phyloP scores from a whole-genome alignment of 2,888 invertebrate species.

The Leptopilina myrica region DNA sequence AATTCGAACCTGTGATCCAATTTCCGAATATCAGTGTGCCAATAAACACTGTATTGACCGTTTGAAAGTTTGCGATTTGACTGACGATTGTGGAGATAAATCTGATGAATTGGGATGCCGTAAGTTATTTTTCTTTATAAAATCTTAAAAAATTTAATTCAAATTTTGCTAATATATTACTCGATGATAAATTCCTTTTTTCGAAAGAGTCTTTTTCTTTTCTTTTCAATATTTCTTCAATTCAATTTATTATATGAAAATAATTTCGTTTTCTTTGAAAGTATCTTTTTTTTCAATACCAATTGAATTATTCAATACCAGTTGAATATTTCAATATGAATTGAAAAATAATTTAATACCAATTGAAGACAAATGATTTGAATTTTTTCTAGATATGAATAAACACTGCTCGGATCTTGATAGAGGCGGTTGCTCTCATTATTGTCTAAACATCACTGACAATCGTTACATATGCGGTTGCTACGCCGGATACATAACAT shows the following conservation, averaged over 20 bases:
- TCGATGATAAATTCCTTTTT: not conserved
- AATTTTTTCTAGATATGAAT: slow-evolving; percentile 71
- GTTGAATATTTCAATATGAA: too few species aligned
- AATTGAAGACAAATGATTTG: not conserved
- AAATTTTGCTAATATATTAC: not conserved
- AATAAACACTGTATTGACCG: slow-evolving; percentile 91
- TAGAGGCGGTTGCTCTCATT: slow-evolving; percentile 93
- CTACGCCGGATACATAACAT: slow-evolving; percentile 90
- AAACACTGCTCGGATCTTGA: slow-evolving; percentile 75
- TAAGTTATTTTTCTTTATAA: slow-evolving; percentile 73
- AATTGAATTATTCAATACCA: too few species aligned
- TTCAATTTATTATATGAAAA: too few species aligned
- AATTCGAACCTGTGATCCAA: slow-evolving; percentile 86
- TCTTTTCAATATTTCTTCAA: too few species aligned
- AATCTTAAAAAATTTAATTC: not conserved
- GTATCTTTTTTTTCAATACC: too few species aligned
- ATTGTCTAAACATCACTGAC: slow-evolving; percentile 90
- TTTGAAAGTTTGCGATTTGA: slow-evolving; percentile 89
- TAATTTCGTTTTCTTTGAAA: too few species aligned
- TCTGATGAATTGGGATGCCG: slow-evolving; percentile 95
- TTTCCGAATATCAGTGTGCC: slow-evolving; percentile 91
- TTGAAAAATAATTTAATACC: too few species aligned
- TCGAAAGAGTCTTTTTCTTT: too few species aligned
- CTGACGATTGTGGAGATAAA: slow-evolving; percentile 93
- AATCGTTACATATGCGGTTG: slow-evolving; percentile 95